phyloP scores from a whole-genome alignment of 1,140 invertebrate species.

The Protaetia brevitarsis region DNA sequence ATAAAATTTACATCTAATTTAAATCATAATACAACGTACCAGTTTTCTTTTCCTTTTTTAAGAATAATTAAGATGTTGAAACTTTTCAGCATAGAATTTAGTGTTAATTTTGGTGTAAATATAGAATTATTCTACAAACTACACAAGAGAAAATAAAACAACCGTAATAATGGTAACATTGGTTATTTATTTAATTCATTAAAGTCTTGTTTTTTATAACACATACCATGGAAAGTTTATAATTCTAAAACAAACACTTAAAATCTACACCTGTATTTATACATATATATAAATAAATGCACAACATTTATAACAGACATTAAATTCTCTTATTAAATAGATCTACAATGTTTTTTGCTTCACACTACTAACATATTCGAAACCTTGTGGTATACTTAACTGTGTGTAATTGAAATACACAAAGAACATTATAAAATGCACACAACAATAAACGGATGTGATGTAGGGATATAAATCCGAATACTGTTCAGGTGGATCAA shows the following conservation, averaged over 20 bases:
- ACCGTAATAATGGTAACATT: too few species aligned
- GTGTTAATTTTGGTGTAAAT: too few species aligned
- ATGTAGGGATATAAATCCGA: constrained; percentile 85
- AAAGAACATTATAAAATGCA: constrained; percentile 80
- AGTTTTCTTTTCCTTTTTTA: too few species aligned
- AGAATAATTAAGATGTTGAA: too few species aligned
- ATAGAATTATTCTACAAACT: too few species aligned
- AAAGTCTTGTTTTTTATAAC: too few species aligned
- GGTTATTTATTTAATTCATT: too few species aligned
- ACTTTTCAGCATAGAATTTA: too few species aligned
- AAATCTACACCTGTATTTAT: not conserved
- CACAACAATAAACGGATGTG: constrained; percentile 77
- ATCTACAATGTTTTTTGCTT: constrained; percentile 38
- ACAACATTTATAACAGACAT: not conserved
- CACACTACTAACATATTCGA: constrained; percentile 41
- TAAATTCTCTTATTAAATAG: not conserved
- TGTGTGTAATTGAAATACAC: constrained; percentile 80
- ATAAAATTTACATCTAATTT: too few species aligned
- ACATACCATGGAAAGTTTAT: not conserved
- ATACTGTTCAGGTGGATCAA: constrained; percentile 68
- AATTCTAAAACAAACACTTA: too few species aligned
- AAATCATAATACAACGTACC: too few species aligned
- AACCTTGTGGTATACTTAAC: constrained; percentile 54
- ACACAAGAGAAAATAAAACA: too few species aligned
- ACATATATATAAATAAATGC: not conserved